Evolutionary conservation across 2,797 vertebrate species (phyloP).

Genomic region (Melanotaenia parkinsoni): DNA sequence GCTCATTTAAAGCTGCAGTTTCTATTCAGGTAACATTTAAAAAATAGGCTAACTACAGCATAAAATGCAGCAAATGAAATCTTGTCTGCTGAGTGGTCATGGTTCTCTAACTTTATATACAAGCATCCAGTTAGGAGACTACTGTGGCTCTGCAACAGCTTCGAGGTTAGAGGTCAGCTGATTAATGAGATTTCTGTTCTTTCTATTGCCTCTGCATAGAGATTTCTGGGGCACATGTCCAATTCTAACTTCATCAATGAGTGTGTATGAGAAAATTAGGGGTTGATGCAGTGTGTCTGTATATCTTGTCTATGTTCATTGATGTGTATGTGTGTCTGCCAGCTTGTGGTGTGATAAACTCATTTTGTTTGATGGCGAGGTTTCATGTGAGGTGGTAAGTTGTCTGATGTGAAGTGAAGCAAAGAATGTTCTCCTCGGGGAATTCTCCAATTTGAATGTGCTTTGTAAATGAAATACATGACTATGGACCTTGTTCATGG

Average conservation of each 20-base stretch:
- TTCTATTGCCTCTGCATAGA: constrained; percentile 33
- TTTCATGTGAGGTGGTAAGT: constrained; percentile 49
- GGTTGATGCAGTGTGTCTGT: constrained; percentile 32
- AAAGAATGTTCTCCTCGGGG: constrained; percentile 48
- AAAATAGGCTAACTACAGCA: background rate
- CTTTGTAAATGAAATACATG: constrained; percentile 48
- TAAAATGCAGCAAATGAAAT: constrained; percentile 17
- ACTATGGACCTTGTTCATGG: constrained; percentile 25
- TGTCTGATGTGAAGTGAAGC: constrained; percentile 59
- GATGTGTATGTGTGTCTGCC: constrained; percentile 18
- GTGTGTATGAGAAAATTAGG: constrained; percentile 37
- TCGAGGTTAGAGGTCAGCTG: constrained; percentile 59
- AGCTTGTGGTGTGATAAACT: constrained; percentile 32
- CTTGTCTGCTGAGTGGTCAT: background rate
- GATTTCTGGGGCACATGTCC: constrained; percentile 51
- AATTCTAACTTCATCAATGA: constrained; percentile 55
- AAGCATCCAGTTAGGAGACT: constrained; percentile 30
- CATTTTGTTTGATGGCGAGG: constrained; percentile 40
- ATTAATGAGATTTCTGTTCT: constrained; percentile 63
- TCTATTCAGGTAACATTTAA: constrained; percentile 17
- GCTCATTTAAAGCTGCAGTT: constrained; percentile 10
- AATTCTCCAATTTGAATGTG: constrained; percentile 55
- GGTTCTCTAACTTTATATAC: constrained; percentile 22
- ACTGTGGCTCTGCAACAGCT: background rate
- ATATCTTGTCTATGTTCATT: constrained; percentile 29